phyloP scores from a whole-genome alignment of 2,888 invertebrate species.

The Plemyria rubiginata region DNA sequence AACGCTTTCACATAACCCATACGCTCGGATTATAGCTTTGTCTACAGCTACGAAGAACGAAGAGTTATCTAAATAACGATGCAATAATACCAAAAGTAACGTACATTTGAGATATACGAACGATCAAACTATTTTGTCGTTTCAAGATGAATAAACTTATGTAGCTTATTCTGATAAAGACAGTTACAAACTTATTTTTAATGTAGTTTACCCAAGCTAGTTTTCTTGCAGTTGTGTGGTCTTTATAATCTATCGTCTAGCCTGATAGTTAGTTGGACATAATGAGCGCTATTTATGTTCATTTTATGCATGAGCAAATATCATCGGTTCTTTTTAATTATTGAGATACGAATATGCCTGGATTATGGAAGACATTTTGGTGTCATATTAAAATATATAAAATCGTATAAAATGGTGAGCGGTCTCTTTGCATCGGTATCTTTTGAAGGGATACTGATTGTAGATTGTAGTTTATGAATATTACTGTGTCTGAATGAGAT shows the following conservation, averaged over 20 bases:
- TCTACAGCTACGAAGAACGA: not conserved
- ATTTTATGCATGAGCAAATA: conserved; percentile 74
- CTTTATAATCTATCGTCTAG: conserved; percentile 20
- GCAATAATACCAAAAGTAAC: conserved; percentile 2
- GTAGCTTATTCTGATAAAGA: too few species aligned
- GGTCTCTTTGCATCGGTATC: conserved; percentile 40
- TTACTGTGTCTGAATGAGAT: not conserved
- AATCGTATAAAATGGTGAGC: conserved; percentile 33
- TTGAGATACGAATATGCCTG: conserved; percentile 49
- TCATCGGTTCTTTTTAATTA: conserved; percentile 68
- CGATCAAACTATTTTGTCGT: conserved; percentile 5
- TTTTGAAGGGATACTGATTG: conserved; percentile 28
- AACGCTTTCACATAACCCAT: too few species aligned
- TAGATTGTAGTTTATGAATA: conserved; percentile 20
- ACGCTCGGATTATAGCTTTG: not conserved
- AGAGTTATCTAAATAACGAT: conserved; percentile 5
- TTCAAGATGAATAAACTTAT: not conserved
- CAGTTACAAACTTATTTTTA: not conserved
- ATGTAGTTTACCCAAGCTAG: not conserved
- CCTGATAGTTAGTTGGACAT: conserved; percentile 42
- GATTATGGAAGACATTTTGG: conserved; percentile 37
- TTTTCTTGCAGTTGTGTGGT: conserved; percentile 14
- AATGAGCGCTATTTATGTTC: conserved; percentile 63
- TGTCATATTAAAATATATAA: conserved; percentile 37
- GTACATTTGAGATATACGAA: not conserved